Conservation (phyloP, 30 jellyfish, hydroid and myxozoan species). For the Hydra vulgaris region DNA sequence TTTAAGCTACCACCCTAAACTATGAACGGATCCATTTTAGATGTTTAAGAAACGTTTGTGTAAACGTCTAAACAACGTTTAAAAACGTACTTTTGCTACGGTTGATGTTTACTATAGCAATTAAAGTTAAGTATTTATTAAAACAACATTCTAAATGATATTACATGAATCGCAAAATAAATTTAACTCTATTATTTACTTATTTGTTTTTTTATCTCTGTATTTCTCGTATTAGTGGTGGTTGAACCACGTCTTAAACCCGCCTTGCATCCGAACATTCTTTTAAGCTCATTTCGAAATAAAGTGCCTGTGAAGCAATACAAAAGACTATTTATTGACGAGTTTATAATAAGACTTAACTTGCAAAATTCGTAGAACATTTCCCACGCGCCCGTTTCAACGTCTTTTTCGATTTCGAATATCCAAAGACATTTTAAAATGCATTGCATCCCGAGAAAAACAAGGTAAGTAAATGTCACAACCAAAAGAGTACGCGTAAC, state of each 20-base stretch:
- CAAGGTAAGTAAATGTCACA: conserved; percentile 57
- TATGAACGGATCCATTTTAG: no score
- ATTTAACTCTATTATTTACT: no score
- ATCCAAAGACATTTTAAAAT: conserved; percentile 59
- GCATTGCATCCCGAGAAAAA: conserved; percentile 77
- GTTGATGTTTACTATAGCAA: no score
- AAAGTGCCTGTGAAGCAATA: conserved; percentile 51
- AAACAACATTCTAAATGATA: no score
- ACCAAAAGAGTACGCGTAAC: conserved; percentile 39
- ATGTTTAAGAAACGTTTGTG: no score
- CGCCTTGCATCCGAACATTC: not conserved
- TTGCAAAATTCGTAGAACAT: no score
- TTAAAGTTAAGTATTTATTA: no score
- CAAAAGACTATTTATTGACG: conserved; percentile 65
- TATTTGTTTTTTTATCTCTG: not conserved
- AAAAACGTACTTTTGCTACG: no score
- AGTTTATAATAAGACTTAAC: conserved; percentile 67
- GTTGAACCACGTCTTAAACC: not conserved
- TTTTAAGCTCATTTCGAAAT: conserved; percentile 58
- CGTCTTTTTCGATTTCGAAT: conserved; percentile 25
- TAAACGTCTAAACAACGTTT: no score
- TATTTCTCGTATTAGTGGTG: not conserved
- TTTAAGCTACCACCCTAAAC: no score
- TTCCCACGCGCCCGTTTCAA: conserved; percentile 54
- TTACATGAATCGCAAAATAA: no score